A percentile compares a stretch with the other conserved stretches of the same genome.
Conservation (phyloP, 1,140 invertebrate genomes). For the Pseudobourletiella spinata region DNA sequence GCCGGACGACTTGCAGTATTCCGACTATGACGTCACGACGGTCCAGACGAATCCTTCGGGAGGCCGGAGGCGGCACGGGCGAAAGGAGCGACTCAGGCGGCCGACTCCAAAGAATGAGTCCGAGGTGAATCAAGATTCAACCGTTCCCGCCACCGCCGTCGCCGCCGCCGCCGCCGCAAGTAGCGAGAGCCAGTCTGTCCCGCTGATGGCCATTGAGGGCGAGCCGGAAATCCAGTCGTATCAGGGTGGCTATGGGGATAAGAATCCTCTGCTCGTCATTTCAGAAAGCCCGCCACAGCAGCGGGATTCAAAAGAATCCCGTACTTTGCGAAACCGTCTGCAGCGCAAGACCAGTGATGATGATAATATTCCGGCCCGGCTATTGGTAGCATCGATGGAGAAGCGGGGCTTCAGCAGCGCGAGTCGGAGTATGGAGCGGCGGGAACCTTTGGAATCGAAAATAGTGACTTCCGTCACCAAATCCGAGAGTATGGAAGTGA, state of each 20-base stretch:
- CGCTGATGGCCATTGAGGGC: neutral
- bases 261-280: neutral
- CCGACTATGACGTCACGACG: neutral
- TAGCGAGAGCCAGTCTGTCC: neutral
- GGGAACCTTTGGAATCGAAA: neutral
- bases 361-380: neutral
- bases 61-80: neutral
- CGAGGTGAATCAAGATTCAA: neutral
- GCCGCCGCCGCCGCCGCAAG: neutral
- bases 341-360: neutral
- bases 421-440: neutral
- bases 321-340: neutral
- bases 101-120: too few species aligned
- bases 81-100: too few species aligned
- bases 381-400: neutral
- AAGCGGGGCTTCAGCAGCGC: neutral
- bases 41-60: neutral
- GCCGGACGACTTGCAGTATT: neutral
- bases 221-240: neutral
- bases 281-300: neutral
- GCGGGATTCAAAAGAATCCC: neutral
- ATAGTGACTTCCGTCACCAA: neutral
- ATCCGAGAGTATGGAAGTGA: neutral
- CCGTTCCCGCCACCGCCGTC: neutral
- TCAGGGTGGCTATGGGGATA: conserved; percentile 1